Evolutionary conservation across 2,888 invertebrate species (phyloP), one percentile per base, ranked within the genome.

Genomic region (Philonicus albiceps): DNA sequence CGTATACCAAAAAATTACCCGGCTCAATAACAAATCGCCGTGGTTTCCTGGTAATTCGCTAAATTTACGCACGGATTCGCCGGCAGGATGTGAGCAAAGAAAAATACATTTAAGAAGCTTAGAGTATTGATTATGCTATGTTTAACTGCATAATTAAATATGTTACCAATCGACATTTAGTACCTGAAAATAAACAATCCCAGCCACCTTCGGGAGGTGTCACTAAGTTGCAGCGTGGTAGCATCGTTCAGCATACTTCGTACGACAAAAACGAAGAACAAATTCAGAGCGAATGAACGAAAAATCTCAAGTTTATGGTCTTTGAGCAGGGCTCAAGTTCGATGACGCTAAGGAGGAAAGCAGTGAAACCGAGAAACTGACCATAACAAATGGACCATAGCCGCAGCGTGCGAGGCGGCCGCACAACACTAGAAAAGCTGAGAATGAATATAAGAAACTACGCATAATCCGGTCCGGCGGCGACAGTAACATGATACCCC

Each of bases 1-100:
- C 80, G 86, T 86, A 88, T 81, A 88, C 88, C 87, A 87, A 80
- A 88, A 87, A 87, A 86, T 88, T 80, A 87, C 85, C 34, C 76
- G 83, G 37, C 74, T 84, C 86, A 86, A 87, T 87, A 84, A 84
- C 43, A 84, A 84, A 84, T 86, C 73, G 74, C 74, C 80, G 72
- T 87, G 87, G 83, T 86, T 87, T 84, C 87, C 83, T 86, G 86
- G 76, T 75, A 85, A 83, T 78, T 22, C 83, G 86, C 78, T 86
- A 85, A 43, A 86, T 85, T 75, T 55, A 83, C 81, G 75, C n/a
- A 37, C 49, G 75, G 11, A 27, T 40, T 64, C 80, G 43, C 11
- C 31, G 31, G 37, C 80, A 73, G 81, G 75, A 53, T 72, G 49
- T 85, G 88, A 81, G 19, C 80, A 80, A 19, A 22, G 81, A 81